Evolutionary conservation across 2,797 vertebrate genomes (phyloP).

Genomic region (Halcyon chelicuti): DNA sequence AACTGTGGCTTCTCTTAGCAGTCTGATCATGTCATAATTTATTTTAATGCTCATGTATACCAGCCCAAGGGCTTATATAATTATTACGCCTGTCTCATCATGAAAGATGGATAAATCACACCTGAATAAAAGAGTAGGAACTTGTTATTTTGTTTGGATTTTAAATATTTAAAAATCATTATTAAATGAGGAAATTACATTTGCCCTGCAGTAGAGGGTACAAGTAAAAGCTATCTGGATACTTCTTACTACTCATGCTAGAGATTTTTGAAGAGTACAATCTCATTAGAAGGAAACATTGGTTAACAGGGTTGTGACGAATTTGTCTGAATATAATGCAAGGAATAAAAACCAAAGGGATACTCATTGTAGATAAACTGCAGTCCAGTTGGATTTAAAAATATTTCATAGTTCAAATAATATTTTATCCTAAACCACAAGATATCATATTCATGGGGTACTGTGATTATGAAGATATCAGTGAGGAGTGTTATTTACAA

Average conservation of each 20-base stretch:
- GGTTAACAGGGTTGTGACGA: neutral
- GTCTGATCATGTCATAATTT: constrained; percentile 65
- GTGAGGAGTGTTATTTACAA: neutral
- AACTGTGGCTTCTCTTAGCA: constrained; percentile 58
- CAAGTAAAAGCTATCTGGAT: neutral
- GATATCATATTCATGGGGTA: neutral
- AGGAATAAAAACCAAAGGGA: neutral
- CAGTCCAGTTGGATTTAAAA: neutral
- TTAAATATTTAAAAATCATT: constrained; percentile 55
- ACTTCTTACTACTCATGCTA: neutral
- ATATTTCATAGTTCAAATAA: neutral
- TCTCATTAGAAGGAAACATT: neutral
- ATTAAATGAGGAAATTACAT: constrained; percentile 53
- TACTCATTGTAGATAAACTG: neutral
- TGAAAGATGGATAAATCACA: constrained; percentile 52
- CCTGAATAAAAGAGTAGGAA: constrained; percentile 59
- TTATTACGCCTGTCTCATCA: constrained; percentile 65
- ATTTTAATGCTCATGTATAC: constrained; percentile 28
- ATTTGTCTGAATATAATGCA: neutral
- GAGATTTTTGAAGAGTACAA: neutral
- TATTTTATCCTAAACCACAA: neutral
- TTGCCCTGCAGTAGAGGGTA: constrained; percentile 30
- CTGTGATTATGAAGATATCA: neutral
- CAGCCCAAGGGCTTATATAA: constrained; percentile 52
- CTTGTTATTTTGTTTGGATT: constrained; percentile 65